These are phyloP conservation scores for Tricholaema leucomelas DNA, from an alignment of 2,113 vertebrate genomes.

Conservation along the genomic window DNA sequence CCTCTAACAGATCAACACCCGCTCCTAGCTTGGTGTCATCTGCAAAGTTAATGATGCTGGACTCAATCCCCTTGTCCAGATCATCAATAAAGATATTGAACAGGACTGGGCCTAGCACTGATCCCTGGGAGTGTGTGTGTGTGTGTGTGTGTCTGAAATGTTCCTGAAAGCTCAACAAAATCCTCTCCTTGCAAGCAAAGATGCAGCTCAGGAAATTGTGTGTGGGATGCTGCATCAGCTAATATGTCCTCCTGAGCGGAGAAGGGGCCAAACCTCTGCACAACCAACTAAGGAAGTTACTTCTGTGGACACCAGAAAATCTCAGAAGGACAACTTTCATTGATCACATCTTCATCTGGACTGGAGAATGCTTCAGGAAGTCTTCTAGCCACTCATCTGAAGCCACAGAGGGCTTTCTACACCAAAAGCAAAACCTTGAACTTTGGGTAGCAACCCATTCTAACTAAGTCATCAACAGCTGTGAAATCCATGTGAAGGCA, in stretches of 20 bases:
- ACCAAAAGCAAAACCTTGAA: neutral
- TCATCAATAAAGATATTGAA: too few relatives aligned
- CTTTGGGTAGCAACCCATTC: neutral
- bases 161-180: slow-evolving; percentile 20
- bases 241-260: fast-evolving
- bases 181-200: neutral
- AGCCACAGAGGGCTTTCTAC: neutral
- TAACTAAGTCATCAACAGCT: neutral
- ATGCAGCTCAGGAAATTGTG: neutral
- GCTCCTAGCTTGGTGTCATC: too few relatives aligned
- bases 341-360: neutral
- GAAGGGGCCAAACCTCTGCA: neutral
- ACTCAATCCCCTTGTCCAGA: too few relatives aligned
- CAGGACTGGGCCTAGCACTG: too few relatives aligned
- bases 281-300: neutral
- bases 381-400: neutral
- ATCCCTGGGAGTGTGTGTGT: too few relatives aligned
- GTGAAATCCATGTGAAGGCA: neutral
- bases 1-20: too few relatives aligned
- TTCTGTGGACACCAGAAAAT: neutral
- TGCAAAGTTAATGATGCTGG: too few relatives aligned
- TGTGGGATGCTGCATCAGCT: neutral
- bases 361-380: neutral
- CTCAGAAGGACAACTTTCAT: neutral
- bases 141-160: too few relatives aligned